Evolutionary conservation across 2,888 invertebrate species (phyloP), one percentile per base, ranked within the genome.

Genomic region (Rhingia campestris): DNA sequence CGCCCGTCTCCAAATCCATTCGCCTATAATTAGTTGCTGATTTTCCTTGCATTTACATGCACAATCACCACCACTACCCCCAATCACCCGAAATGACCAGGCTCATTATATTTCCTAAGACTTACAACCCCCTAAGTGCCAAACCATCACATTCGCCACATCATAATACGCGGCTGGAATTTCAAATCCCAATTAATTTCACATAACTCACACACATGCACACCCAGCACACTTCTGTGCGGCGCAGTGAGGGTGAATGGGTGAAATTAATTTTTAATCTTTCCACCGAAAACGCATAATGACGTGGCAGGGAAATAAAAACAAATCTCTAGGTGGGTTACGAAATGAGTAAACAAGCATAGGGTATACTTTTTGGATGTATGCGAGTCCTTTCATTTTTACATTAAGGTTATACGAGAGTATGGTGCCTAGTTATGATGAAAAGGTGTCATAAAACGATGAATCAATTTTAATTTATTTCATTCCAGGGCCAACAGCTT

Each of bases 131-230:
- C 22, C 30, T 54, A 12, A 56, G 37, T 49, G 41, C 59, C 54
- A 41, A 45, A 51, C 74, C 67, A 73, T 75, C 63, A 64, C 58
- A 70, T 75, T 81, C 37, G 58, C 58, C 70, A 76, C 75, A 64
- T 70, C 64, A 81, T 76, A 76, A 81, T 70, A 76, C 76, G 81
- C 70, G 64, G 51, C 39, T 45, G 53, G 81, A 81, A 81, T 81
- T 76, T 76, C 53, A 81, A 81, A 58, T 70, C 59, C 53, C 70
- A 81, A 81, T 81, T 81, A 81, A 75, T 81, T 81, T 69, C 69
- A 30, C 41, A 67, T 22, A 22, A 22, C 41, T 0, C 6, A 7
- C 9, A 9, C 41, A 41, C 9, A 9, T 41, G 45, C 12, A 14
- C 33, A 45, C n/a, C 10, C 9, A 9, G 4, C 33, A 6, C 35